Percentiles rank a stretch among this genome's conserved stretches.
These are phyloP conservation scores for Epinephelus cyanopodus DNA, from an alignment of 2,113 vertebrate species.

Conservation along the genomic window DNA sequence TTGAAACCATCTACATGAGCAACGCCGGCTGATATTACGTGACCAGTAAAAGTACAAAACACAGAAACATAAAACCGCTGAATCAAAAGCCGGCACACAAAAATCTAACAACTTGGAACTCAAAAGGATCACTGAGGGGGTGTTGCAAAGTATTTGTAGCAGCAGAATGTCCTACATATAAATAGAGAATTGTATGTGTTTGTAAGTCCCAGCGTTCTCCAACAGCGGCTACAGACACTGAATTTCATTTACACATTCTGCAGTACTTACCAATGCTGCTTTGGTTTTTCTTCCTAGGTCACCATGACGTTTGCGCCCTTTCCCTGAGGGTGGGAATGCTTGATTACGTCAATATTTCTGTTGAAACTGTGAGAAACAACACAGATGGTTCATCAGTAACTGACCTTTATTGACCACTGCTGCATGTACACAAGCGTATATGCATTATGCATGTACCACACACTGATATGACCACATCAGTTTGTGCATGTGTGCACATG, in stretches of 20 bases:
- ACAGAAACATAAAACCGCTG: conserved; percentile 7
- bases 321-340: neutral
- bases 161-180: conserved; percentile 40
- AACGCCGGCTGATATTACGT: neutral
- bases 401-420: conserved; percentile 22
- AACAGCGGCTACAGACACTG: neutral
- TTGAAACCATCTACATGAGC: neutral
- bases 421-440: neutral
- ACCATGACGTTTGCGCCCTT: neutral
- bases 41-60: neutral
- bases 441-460: conserved; percentile 12
- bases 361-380: conserved; percentile 13
- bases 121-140: conserved; percentile 37
- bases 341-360: conserved; percentile 12
- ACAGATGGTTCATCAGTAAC: neutral
- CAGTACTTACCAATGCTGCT: neutral
- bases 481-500: neutral
- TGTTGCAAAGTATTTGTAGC: conserved; percentile 43
- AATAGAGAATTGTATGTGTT: conserved; percentile 18
- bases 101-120: conserved; percentile 26
- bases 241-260: neutral
- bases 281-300: neutral
- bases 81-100: conserved; percentile 10
- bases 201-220: conserved; percentile 1
- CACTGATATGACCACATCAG: neutral